These are phyloP conservation scores for Cuculus canorus DNA, from an alignment of 2,797 vertebrate species.

Conservation along the genomic window DNA sequence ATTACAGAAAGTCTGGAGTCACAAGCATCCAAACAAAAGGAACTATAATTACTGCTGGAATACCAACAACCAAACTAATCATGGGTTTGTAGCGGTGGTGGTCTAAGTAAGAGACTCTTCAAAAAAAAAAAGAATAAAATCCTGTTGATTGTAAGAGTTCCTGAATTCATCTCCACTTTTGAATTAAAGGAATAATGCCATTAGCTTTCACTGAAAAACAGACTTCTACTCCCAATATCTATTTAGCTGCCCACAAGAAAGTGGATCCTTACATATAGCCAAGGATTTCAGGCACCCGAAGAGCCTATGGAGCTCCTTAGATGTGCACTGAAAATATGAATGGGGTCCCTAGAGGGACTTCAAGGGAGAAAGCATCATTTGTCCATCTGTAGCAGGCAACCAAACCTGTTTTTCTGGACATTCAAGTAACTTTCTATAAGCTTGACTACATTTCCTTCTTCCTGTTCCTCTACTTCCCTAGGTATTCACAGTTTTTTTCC, in stretches of 20 bases:
- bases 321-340: neutral
- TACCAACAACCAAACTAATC: neutral
- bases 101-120: neutral
- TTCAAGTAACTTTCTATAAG: neutral
- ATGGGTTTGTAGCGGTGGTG: neutral
- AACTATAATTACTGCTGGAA: neutral
- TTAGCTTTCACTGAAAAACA: neutral
- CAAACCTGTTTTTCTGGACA: neutral
- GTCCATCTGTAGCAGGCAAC: neutral
- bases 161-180: neutral
- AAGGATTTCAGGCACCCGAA: neutral
- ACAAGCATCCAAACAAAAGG: neutral
- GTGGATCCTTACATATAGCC: neutral
- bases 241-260: neutral
- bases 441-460: neutral
- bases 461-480: neutral
- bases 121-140: neutral
- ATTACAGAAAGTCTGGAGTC: neutral
- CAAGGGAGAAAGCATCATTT: neutral
- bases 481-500: neutral
- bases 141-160: neutral
- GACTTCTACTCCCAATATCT: neutral
- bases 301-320: neutral
- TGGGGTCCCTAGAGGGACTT: neutral
- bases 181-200: neutral